Evolutionary conservation across 2,888 invertebrate genomes (phyloP).

Genomic region (Byasa hedistus): DNA sequence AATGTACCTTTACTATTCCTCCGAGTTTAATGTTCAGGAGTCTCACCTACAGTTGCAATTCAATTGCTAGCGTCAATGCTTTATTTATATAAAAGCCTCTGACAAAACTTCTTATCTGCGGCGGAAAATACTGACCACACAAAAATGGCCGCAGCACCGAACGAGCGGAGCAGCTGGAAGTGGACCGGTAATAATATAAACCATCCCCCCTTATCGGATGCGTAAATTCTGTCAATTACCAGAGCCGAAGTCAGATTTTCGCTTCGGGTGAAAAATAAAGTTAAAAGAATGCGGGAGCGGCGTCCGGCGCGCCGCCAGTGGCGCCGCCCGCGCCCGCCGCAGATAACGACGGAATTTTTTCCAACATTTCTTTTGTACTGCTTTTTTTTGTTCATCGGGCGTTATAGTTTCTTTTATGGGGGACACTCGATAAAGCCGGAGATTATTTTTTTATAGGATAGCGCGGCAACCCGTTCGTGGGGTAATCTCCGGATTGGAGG

Average conservation of each 20-base stretch:
- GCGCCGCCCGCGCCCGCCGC: conserved; percentile 61
- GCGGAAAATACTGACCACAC: not conserved
- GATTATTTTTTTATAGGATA: conserved; percentile 42
- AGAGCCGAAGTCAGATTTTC: conserved; percentile 29
- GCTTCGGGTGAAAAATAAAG: conserved; percentile 25
- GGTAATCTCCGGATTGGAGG: conserved; percentile 34
- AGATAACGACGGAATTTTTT: conserved; percentile 55
- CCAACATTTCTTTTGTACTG: conserved; percentile 48
- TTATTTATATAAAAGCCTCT: too few species aligned
- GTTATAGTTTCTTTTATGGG: conserved; percentile 58
- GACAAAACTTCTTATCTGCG: too few species aligned
- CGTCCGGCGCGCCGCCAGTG: conserved; percentile 54
- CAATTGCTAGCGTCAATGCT: too few species aligned
- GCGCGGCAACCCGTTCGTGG: conserved; percentile 42
- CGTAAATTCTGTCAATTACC: conserved; percentile 71
- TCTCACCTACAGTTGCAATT: too few species aligned
- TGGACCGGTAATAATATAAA: conserved; percentile 46
- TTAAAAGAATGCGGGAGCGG: not conserved
- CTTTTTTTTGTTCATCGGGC: conserved; percentile 47
- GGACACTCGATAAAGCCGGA: conserved; percentile 46
- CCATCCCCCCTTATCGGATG: conserved; percentile 54
- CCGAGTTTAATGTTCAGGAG: too few species aligned
- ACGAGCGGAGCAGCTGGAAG: conserved; percentile 29
- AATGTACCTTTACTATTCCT: too few species aligned
- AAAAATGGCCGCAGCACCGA: not conserved